Conservation (phyloP, 2,113 vertebrate species). For the Pteropus alecto region DNA sequence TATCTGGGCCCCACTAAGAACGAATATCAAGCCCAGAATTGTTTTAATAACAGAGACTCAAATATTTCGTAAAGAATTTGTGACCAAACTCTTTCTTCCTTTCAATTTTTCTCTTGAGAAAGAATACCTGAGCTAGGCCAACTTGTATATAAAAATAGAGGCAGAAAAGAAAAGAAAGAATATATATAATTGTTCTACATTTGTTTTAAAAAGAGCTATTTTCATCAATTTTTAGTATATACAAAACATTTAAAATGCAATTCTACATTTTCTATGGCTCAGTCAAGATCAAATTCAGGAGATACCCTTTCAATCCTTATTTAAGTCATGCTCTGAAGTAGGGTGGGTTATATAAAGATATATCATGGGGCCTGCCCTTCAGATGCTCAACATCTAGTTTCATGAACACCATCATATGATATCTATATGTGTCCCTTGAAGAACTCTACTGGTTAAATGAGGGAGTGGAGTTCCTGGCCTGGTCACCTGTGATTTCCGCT, state of each 20-base stretch:
- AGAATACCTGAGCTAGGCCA: background rate
- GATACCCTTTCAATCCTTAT: background rate
- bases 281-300: constrained; percentile 11
- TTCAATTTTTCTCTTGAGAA: constrained; percentile 31
- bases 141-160: background rate
- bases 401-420: background rate
- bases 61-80: background rate
- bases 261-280: background rate
- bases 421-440: background rate
- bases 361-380: background rate
- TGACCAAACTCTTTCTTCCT: background rate
- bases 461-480: background rate
- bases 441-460: background rate
- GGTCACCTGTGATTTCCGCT: background rate
- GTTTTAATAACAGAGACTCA: background rate
- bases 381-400: background rate
- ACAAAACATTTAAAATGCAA: background rate
- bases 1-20: background rate
- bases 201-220: background rate
- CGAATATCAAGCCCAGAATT: background rate
- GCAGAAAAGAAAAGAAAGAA: background rate
- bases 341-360: background rate
- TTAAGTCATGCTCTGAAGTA: background rate
- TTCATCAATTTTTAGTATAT: background rate
- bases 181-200: background rate